Conservation (phyloP, 2,113 vertebrate species). For the Theristicus caerulescens region DNA sequence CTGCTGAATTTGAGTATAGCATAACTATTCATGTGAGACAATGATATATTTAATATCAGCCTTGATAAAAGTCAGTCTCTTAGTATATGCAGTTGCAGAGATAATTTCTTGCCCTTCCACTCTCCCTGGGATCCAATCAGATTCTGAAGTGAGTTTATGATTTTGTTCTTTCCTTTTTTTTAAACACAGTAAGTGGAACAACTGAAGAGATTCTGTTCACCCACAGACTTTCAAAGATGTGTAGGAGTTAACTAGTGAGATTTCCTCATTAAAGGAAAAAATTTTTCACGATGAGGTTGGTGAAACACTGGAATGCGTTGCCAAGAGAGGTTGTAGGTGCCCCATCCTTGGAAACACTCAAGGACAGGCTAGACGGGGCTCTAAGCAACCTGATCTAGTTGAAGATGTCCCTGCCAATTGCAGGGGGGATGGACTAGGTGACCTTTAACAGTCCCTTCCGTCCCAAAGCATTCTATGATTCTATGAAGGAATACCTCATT, state of each 20-base stretch:
- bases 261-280: not conserved
- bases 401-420: too few species aligned
- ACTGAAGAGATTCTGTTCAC: not conserved
- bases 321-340: too few species aligned
- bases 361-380: too few species aligned
- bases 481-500: not conserved
- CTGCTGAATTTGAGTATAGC: not conserved
- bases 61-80: not conserved
- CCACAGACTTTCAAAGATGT: accelerated
- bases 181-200: accelerated
- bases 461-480: too few species aligned
- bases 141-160: not conserved
- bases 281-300: too few species aligned
- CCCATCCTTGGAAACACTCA: too few species aligned
- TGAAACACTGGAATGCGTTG: too few species aligned
- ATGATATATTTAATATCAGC: not conserved
- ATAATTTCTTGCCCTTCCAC: not conserved
- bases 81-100: not conserved
- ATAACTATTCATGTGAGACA: not conserved
- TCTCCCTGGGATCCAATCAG: not conserved
- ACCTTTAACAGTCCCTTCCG: too few species aligned
- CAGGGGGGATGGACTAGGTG: too few species aligned
- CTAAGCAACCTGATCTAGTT: too few species aligned
- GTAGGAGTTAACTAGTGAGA: not conserved
- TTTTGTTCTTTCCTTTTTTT: not conserved